Conservation (phyloP, 2,888 invertebrate species). For the Drosophila acutilabella region DNA sequence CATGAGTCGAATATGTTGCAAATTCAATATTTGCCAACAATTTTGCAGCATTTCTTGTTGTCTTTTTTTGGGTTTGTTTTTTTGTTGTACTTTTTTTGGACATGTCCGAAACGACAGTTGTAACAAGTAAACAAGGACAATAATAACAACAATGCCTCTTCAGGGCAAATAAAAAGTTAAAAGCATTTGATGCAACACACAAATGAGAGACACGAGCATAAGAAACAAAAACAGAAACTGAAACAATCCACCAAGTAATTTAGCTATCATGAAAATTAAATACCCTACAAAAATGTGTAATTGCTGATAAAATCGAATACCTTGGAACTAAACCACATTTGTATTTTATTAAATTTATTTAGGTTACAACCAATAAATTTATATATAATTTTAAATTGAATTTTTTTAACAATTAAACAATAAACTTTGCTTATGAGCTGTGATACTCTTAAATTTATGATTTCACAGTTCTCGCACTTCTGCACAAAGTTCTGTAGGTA, state of each 20-base stretch:
- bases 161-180: constrained; percentile 75
- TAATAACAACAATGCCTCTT: constrained; percentile 29
- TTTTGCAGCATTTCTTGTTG: constrained; percentile 75
- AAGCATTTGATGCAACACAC: constrained; percentile 70
- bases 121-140: constrained; percentile 55
- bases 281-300: neutral
- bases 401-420: too few species aligned
- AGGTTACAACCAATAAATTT: too few species aligned
- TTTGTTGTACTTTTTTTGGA: constrained; percentile 10
- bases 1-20: constrained; percentile 83
- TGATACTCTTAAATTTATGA: constrained; percentile 5
- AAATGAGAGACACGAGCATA: constrained; percentile 31
- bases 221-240: constrained; percentile 33
- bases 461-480: neutral
- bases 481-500: constrained; percentile 32
- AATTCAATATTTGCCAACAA: constrained; percentile 84
- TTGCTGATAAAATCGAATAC: too few species aligned
- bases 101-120: constrained; percentile 68
- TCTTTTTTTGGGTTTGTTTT: constrained; percentile 29
- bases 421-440: neutral
- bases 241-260: neutral
- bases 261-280: neutral
- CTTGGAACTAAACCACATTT: too few species aligned
- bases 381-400: too few species aligned
- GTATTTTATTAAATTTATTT: too few species aligned